Conservation (phyloP, 2,113 vertebrate genomes). For the Apteryx owenii region DNA sequence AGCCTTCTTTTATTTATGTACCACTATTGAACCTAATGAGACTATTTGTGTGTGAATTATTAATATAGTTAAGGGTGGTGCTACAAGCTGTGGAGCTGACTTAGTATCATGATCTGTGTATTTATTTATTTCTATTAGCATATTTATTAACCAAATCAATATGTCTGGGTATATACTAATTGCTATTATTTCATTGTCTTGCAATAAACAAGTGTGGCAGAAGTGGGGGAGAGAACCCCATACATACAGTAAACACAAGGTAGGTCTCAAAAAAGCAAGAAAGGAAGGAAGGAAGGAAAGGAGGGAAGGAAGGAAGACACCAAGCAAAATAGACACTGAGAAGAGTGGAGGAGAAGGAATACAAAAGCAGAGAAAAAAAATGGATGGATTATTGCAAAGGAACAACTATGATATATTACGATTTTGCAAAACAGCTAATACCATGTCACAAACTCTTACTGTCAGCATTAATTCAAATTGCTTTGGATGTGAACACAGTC, state of each 20-base stretch:
- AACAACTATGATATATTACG: neutral
- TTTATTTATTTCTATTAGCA: neutral
- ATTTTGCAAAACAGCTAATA: neutral
- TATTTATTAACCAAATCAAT: neutral
- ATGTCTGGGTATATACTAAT: neutral
- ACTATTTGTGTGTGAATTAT: neutral
- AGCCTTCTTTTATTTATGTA: neutral
- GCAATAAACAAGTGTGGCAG: neutral
- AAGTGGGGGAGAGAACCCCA: neutral
- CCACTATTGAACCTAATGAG: neutral
- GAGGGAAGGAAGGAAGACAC: neutral
- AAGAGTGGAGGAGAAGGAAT: neutral
- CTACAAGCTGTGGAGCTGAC: neutral
- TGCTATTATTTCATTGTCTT: neutral
- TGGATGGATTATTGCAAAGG: neutral
- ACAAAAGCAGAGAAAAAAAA: neutral
- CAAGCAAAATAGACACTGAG: neutral
- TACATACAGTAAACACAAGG: neutral
- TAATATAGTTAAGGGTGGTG: neutral
- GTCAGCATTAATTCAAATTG: neutral
- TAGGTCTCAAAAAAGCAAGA: neutral
- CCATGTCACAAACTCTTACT: neutral
- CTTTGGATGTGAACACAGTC: neutral
- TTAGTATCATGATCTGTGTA: neutral
- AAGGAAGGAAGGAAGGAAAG: neutral